Percentiles rank a stretch among this genome's conserved stretches.
Conservation (phyloP, 2,113 vertebrate species). For the Zootoca vivipara region DNA sequence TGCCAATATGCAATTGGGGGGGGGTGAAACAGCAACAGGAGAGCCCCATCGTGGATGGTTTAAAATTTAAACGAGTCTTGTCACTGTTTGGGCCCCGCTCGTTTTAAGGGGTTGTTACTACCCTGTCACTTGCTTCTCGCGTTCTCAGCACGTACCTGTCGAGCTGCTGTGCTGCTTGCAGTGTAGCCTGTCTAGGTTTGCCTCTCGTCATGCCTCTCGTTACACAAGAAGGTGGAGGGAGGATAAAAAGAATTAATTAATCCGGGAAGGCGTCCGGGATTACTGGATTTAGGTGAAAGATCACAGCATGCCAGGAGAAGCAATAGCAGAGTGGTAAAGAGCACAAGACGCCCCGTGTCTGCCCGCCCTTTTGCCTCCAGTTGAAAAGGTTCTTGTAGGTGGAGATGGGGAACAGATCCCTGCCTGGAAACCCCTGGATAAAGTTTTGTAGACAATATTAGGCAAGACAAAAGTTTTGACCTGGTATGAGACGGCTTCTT, state of each 20-base stretch:
- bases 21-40: no score
- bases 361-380: no score
- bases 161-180: no score
- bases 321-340: neutral
- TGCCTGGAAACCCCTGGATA: no score
- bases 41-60: neutral
- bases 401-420: no score
- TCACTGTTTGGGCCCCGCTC: neutral
- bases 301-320: neutral
- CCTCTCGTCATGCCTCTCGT: neutral
- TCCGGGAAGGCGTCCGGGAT: neutral
- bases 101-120: neutral
- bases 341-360: no score
- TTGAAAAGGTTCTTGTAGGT: no score
- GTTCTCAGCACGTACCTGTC: neutral
- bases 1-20: no score
- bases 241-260: neutral
- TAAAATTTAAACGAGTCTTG: neutral
- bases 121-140: no score
- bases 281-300: neutral
- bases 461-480: no score
- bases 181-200: neutral
- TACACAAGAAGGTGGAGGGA: neutral
- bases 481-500: no score
- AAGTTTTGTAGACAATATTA: no score